Conservation (phyloP, 2,888 invertebrate species). For the Rhyacophila evoluta region DNA sequence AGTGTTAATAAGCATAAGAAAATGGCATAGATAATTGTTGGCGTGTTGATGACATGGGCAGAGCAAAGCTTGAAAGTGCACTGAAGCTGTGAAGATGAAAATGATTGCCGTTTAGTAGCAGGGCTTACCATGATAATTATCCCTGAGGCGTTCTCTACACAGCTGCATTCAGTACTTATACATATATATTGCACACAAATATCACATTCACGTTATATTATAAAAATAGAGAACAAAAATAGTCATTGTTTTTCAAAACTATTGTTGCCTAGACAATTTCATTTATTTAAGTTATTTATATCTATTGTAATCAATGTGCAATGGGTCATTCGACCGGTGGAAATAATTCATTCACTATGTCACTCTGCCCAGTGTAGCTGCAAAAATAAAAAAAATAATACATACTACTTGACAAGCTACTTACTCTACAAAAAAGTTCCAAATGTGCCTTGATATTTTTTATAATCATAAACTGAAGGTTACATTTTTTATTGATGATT, state of each 20-base stretch:
- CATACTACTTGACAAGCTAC: background rate
- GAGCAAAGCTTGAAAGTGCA: conserved; percentile 31
- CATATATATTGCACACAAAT: conserved; percentile 35
- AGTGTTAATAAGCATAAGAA: background rate
- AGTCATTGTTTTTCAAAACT: background rate
- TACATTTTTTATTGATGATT: too few relatives aligned
- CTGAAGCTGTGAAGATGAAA: conserved; percentile 10
- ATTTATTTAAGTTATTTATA: conserved; percentile 28
- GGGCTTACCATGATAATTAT: conserved; percentile 45
- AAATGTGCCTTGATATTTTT: background rate
- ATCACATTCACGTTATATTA: conserved; percentile 31
- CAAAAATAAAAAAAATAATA: conserved; percentile 61
- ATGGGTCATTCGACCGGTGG: conserved; percentile 70
- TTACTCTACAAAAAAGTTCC: background rate
- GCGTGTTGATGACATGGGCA: conserved; percentile 9
- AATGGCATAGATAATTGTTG: background rate
- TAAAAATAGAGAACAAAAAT: conserved; percentile 17
- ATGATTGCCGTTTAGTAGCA: conserved; percentile 12
- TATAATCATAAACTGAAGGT: too few relatives aligned
- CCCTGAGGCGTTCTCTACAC: background rate
- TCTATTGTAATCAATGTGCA: conserved; percentile 32
- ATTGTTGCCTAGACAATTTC: background rate
- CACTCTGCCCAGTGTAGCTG: conserved; percentile 94
- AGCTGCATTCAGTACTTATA: conserved; percentile 28
- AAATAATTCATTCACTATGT: conserved; percentile 93